Conservation (phyloP, 2,113 vertebrate genomes). For the Cyprinodon variegatus region DNA sequence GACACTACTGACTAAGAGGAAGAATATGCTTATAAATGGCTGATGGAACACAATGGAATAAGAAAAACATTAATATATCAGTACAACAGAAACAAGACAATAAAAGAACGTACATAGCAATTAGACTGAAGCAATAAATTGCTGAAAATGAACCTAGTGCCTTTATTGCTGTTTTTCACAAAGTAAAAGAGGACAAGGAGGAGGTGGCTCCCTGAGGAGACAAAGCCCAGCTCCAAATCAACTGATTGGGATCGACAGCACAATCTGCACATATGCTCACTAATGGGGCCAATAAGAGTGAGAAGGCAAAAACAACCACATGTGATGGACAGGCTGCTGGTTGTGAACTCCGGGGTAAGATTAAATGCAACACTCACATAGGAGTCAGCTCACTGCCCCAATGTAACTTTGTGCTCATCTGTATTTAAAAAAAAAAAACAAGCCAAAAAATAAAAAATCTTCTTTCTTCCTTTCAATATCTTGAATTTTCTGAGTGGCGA, state of each 20-base stretch:
- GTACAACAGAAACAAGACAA: neutral
- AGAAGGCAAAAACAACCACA: conserved; percentile 26
- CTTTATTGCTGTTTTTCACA: conserved; percentile 6
- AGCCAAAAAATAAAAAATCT: conserved; percentile 20
- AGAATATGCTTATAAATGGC: neutral
- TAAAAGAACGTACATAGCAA: neutral
- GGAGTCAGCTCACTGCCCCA: neutral
- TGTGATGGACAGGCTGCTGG: conserved; percentile 12
- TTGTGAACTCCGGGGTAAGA: neutral
- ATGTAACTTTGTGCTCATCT: conserved; percentile 22
- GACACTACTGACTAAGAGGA: too few relatives aligned
- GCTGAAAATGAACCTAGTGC: conserved; percentile 4
- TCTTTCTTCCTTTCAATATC: conserved; percentile 8
- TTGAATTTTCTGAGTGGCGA: conserved; percentile 21
- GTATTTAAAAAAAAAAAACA: conserved; percentile 27
- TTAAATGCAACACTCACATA: neutral
- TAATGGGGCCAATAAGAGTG: conserved; percentile 52
- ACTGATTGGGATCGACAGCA: conserved; percentile 52
- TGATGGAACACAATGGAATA: neutral
- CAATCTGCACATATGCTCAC: conserved; percentile 52
- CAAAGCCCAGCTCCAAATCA: conserved; percentile 33
- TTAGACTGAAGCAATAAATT: neutral
- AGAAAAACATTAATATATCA: neutral
- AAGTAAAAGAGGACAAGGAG: neutral
- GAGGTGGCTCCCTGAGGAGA: conserved; percentile 36